Base-by-base conservation (phyloP, 1,140 invertebrate genomes). In the Leucophenga varia region DNA sequence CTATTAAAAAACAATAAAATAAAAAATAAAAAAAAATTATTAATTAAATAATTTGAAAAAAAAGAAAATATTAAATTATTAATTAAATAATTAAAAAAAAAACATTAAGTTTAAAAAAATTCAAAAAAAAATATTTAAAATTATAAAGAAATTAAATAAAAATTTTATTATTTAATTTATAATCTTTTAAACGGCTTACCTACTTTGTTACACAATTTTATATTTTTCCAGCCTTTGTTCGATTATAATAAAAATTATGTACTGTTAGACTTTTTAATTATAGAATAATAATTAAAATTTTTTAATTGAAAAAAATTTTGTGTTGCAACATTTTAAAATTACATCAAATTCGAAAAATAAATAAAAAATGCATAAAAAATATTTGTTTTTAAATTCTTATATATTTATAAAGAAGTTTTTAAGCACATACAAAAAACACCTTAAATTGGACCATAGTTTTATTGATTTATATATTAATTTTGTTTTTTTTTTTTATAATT, bases 391-490 rank as follows among this genome's bases (percentile, higher is more conserved):
- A n/a, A n/a, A n/a, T n/a, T n/a, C n/a, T n/a, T n/a, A n/a, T n/a
- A n/a, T n/a, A n/a, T n/a, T n/a, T n/a, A n/a, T n/a, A n/a, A n/a
- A n/a, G n/a, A n/a, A n/a, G n/a, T n/a, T n/a, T n/a, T n/a, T n/a
- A n/a, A n/a, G n/a, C n/a, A n/a, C n/a, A n/a, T n/a, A n/a, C n/a
- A n/a, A n/a, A n/a, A n/a, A n/a, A n/a, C n/a, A n/a, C n/a, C 46
- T 44, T 64, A 54, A 49, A 49, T 63, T 63, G 60, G 56, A 52
- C 60, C 43, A 25, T 25, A 6, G 22, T 55, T 16, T 65, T 64
- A 67, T 65, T 65, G 63, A 63, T 67, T 49, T 56, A n/a, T n/a
- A n/a, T n/a, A n/a, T 47, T 55, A 25, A 36, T 38, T 52, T 57
- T 45, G 28, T 48, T 58, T 59, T 65, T 67, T 64, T 32, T 47